Evolutionary conservation across 2,113 vertebrate genomes (phyloP), one percentile per base, ranked within the genome.

Genomic region (Percina caprodes): DNA sequence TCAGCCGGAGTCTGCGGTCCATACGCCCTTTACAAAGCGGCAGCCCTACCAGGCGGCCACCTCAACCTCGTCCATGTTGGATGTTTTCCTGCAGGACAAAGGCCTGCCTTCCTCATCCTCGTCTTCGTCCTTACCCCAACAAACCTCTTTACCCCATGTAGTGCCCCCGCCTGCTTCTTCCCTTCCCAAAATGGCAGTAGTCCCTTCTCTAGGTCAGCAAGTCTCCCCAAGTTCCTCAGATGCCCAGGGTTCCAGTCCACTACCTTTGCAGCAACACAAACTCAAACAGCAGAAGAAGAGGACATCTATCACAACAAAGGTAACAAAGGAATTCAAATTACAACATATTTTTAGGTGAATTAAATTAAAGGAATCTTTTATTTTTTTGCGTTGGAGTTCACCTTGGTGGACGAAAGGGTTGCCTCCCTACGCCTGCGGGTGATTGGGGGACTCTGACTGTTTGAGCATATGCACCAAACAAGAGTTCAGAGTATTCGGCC

Each of bases 281-380:
- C 95, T 98, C 61, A 99, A 98, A 89, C 97, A 97, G 83, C 98
- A 98, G 66, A 99, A 97, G 94, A 99, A 99, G 84, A 98, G 97
- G 86, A 91, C 97, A 0, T 97, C 98, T 0, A 96, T 99, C 77
- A 96, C 96, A 78, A 97, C 97, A 30, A 99, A 99, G 97, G 98
- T 98, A 74, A 52, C 18, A 2, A 14, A 30, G 23, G 30, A n/a
- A 54, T 70, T 75, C 0, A 23, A 67, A 33, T 56, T 35, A 39
- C 19, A n/a, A 21, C 10, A 39, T 24, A 56, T 69, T 69, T 30
- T 30, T 30, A 30, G n/a, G n/a, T n/a, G n/a, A 30, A 30, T 30
- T 30, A 3, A 30, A 30, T 30, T 30, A 30, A 30, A 30, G 3
- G 2, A 30, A 30, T 30, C 30, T 30, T 30, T 30, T n/a, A n/a